Evolutionary conservation across 1,140 invertebrate species (phyloP), one percentile per base, ranked within the genome.

Genomic region (Hyles vespertilio): DNA sequence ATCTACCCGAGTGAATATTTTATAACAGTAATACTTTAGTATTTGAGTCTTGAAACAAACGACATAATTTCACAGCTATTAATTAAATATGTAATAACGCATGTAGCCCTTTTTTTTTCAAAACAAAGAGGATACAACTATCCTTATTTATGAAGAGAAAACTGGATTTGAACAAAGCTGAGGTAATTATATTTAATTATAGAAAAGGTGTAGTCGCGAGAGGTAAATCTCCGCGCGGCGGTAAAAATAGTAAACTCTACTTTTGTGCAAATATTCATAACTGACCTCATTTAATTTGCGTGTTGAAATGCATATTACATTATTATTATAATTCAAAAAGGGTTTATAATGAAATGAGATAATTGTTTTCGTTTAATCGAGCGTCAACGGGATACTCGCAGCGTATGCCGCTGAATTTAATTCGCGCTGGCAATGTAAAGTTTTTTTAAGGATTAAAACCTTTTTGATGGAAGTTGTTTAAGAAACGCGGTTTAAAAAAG

Each of bases 361-460:
- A 12, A 53, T 43, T 57, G 57, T 65, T 60, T 65, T 65, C 60
- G 51, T 56, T 65, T 53, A 54, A 65, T 61, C 55, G 57, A 53
- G 49, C 55, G 40, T 11, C 46, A 49, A 56, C 48, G 50, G 56
- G n/a, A 53, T 22, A 12, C 36, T 53, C 34, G 32, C 32, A 33
- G 7, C 33, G 6, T n/a, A 52, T 5, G 10, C 22, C 22, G 22
- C 22, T 34, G 5, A 34, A 33, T 32, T 51, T 2, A 34, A 51
- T 3, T 34, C 32, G 7, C 22, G 5, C 3, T 47, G 5, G 22
- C 22, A 22, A 5, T 12, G 4, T 47, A 47, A 3, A 48, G n/a
- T 9, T 11, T 11, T 63, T 59, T 2, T 48, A n/a, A 48, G 6
- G 46, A 3, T 5, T 48, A 48, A 48, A 48, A 12, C 36, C 36